Percentiles rank a stretch among this genome's conserved stretches.
phyloP scores from a whole-genome alignment of 2,888 invertebrate species.

The Galeruca laticollis region DNA sequence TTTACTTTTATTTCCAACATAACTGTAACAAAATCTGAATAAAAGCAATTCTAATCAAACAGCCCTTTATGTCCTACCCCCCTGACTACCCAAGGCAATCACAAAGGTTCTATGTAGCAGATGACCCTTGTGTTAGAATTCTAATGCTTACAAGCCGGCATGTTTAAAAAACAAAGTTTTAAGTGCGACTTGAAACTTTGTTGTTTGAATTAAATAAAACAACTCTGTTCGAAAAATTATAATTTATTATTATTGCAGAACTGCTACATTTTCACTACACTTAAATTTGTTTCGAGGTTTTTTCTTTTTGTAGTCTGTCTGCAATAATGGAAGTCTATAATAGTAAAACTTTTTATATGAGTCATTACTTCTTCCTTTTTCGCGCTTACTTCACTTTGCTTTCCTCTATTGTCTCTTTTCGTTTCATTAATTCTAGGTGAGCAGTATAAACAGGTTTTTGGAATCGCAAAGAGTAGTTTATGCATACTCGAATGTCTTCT shows the following conservation, averaged over 20 bases:
- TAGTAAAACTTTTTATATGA: constrained; percentile 31
- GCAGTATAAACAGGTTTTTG: constrained; percentile 35
- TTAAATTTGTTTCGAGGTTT: constrained; percentile 9
- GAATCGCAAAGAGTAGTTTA: constrained; percentile 26
- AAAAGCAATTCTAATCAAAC: too few species aligned
- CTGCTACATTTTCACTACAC: too few species aligned
- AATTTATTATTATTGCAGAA: neutral
- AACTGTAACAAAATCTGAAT: too few species aligned
- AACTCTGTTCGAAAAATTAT: neutral
- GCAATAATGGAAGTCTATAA: constrained; percentile 33
- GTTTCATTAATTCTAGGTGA: constrained; percentile 16
- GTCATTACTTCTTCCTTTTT: constrained; percentile 24
- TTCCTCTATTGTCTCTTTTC: constrained; percentile 23
- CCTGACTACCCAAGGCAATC: too few species aligned
- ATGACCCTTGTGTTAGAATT: neutral
- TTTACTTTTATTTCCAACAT: too few species aligned
- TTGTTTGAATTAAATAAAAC: constrained; percentile 13
- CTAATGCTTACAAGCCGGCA: too few species aligned
- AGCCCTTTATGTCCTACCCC: too few species aligned
- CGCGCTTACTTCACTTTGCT: constrained; percentile 10
- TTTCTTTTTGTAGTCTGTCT: constrained; percentile 31
- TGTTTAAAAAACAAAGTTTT: constrained; percentile 14
- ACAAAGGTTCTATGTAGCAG: constrained; percentile 21
- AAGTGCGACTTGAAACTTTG: constrained; percentile 12
- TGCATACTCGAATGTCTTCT: constrained; percentile 24